A percentile compares a stretch with the other conserved stretches of the same genome.
Conservation (phyloP, 1,140 invertebrate species). For the Drosophila arawakana region DNA sequence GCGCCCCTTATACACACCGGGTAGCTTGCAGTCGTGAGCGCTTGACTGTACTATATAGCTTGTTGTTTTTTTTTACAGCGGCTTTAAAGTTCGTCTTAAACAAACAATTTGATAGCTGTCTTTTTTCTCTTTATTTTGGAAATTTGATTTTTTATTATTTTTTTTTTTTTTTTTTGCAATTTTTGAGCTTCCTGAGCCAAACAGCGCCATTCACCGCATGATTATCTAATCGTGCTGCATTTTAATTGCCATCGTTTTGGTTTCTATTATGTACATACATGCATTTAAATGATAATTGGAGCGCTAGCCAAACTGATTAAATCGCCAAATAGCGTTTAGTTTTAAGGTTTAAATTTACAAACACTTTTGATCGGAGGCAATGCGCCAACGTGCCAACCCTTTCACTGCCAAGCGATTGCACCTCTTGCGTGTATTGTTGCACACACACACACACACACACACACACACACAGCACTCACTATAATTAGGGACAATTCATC, state of each 20-base stretch:
- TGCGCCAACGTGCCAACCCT: slow-evolving; percentile 6
- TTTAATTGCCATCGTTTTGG: slow-evolving; percentile 37
- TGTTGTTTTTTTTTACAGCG: slow-evolving; percentile 5
- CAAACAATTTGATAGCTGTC: slow-evolving; percentile 20
- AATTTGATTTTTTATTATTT: background rate
- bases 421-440: too few species aligned
- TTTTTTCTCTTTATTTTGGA: slow-evolving; percentile 14
- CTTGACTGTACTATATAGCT: too few species aligned
- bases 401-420: slow-evolving; percentile 23
- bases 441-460: slow-evolving; percentile 10
- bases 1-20: too few species aligned
- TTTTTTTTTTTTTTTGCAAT: slow-evolving; percentile 18
- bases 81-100: slow-evolving; percentile 27
- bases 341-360: slow-evolving; percentile 10
- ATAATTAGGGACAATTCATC: slow-evolving; percentile 43
- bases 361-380: background rate
- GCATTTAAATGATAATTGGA: slow-evolving; percentile 43
- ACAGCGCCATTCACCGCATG: slow-evolving; percentile 36
- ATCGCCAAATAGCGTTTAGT: slow-evolving; percentile 9
- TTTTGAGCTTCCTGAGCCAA: slow-evolving; percentile 42
- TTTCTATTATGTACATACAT: slow-evolving; percentile 25
- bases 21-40: too few species aligned
- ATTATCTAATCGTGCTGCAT: slow-evolving; percentile 52
- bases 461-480: slow-evolving; percentile 19
- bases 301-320: slow-evolving; percentile 24